A percentile compares a stretch with the other conserved stretches of the same genome.
Evolutionary conservation across 2,888 invertebrate species (phyloP).

Genomic region (Ditula angustiorana): DNA sequence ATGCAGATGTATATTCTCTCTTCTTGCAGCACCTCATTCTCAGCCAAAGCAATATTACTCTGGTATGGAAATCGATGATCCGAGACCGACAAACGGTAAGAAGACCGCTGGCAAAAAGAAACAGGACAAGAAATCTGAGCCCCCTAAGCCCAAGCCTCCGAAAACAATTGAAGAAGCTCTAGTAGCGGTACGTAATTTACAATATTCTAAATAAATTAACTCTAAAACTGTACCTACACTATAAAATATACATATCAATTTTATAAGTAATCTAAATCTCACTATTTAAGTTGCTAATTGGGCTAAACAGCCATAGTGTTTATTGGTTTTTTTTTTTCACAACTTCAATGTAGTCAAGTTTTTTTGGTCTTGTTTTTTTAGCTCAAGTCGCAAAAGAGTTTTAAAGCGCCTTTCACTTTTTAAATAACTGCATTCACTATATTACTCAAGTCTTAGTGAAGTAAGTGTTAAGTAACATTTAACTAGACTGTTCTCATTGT

Average conservation of each 20-base stretch:
- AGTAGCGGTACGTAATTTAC: conserved; percentile 81
- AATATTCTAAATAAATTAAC: neutral
- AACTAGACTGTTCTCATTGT: conserved; percentile 8
- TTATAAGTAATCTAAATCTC: neutral
- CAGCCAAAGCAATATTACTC: conserved; percentile 89
- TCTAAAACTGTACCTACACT: neutral
- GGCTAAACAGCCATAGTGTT: neutral
- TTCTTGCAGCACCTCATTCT: conserved; percentile 87
- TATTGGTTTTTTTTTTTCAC: neutral
- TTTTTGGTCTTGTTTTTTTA: neutral
- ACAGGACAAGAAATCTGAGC: conserved; percentile 82
- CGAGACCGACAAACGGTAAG: conserved; percentile 80
- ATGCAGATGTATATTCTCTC: neutral
- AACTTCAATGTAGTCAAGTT: neutral
- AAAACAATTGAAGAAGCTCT: conserved; percentile 88
- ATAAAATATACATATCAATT: neutral
- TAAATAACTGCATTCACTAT: conserved; percentile 15
- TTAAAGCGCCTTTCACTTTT: conserved; percentile 32
- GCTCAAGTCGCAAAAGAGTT: neutral
- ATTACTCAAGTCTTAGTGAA: conserved; percentile 21
- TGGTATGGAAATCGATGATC: conserved; percentile 86
- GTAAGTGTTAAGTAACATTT: conserved; percentile 33
- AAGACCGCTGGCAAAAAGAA: conserved; percentile 66
- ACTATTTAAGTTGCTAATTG: conserved; percentile 1
- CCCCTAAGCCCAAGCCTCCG: conserved; percentile 87